These are phyloP conservation scores for Nasonovia ribisnigri DNA, from an alignment of 2,888 invertebrate genomes.

Conservation along the genomic window DNA sequence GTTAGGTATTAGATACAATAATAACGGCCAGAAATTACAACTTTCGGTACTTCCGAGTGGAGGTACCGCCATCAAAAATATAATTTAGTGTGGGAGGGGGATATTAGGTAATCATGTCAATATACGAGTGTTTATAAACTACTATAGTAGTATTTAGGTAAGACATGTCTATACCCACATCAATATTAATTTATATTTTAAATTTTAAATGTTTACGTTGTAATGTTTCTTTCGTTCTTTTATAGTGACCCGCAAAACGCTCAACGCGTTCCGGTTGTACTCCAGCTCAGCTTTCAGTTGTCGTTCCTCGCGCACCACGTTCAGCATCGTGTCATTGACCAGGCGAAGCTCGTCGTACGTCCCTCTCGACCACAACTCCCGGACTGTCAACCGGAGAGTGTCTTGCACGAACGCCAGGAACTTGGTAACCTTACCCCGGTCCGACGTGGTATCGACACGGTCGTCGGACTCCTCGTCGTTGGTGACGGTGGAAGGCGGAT, in stretches of 20 bases:
- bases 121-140: no score
- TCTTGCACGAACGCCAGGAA: background rate
- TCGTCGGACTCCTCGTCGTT: background rate
- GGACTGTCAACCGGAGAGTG: background rate
- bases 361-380: background rate
- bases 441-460: background rate
- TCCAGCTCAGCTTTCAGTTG: background rate
- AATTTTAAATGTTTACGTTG: background rate
- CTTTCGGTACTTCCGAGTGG: no score
- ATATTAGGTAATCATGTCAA: no score
- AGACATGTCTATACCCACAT: no score
- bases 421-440: background rate
- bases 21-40: no score
- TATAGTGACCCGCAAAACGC: background rate
- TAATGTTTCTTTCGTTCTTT: background rate
- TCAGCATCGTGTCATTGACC: background rate
- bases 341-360: background rate
- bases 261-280: background rate
- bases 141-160: no score
- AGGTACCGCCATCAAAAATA: no score
- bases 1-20: no score
- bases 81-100: no score
- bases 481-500: rapidly evolving
- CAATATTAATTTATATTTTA: no score
- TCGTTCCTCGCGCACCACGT: background rate